Percentiles rank a stretch among this genome's conserved stretches.
Evolutionary conservation across 2,888 invertebrate genomes (phyloP).

Genomic region (Muscina levida): DNA sequence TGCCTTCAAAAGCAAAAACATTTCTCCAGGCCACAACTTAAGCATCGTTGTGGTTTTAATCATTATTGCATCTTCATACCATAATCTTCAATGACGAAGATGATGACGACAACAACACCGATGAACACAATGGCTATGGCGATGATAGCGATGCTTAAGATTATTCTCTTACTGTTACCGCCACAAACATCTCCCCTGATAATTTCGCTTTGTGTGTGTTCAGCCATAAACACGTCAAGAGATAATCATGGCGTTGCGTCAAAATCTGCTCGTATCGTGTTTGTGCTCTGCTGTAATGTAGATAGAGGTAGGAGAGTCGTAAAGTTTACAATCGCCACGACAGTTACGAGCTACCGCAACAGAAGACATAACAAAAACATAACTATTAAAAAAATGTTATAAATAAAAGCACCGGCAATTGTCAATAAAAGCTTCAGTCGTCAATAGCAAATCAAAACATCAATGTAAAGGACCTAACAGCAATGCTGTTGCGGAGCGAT

Average conservation of each 20-base stretch:
- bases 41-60: neutral
- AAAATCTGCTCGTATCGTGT: neutral
- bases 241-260: slow-evolving; percentile 7
- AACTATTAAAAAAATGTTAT: slow-evolving; percentile 39
- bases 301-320: neutral
- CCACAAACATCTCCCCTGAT: neutral
- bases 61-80: slow-evolving; percentile 6
- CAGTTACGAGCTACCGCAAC: neutral
- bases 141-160: neutral
- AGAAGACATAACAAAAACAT: neutral
- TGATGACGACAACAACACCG: neutral
- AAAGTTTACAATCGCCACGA: slow-evolving; percentile 15
- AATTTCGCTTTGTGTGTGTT: neutral
- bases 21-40: neutral
- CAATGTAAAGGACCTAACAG: neutral
- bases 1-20: too few relatives aligned
- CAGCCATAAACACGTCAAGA: slow-evolving; percentile 3
- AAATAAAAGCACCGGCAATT: slow-evolving; percentile 42
- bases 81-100: neutral
- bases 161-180: neutral
- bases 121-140: neutral
- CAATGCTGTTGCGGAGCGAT: slow-evolving; percentile 24
- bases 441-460: slow-evolving; percentile 15
- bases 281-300: slow-evolving; percentile 2
- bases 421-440: slow-evolving; percentile 35